Evolutionary conservation across 2,797 vertebrate genomes (phyloP), one percentile per base, ranked within the genome.

Genomic region (Galago senegalensis): DNA sequence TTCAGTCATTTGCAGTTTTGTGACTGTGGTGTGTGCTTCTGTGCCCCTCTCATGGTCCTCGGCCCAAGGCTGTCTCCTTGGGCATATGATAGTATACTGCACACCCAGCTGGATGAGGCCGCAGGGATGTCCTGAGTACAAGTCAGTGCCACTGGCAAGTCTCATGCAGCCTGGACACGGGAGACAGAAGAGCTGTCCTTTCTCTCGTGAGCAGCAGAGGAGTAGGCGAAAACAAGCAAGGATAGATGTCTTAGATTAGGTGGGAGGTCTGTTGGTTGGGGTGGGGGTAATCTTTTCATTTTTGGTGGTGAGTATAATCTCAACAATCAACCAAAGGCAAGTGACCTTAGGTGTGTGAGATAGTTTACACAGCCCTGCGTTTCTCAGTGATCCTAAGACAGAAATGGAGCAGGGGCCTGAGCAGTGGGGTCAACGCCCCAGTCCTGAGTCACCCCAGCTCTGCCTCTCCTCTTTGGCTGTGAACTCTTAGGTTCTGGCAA

Each of bases 361-460:
- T 58, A 9, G n/a, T 56, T 72, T 90, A 53, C 72, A 27, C 23
- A 18, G 0, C 12, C 10, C 70, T 43, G 9, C 27, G 46, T 93
- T 77, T 77, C 40, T 49, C 43, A 60, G n/a, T 80, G 56, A 37
- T 18, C 70, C 5, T 60, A 49, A 17, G 29, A 60, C 29, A 72
- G 21, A 25, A 20, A 3, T 6, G 27, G 31, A 67, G 27, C 56
- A 2, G 56, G 12, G 12, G 2, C 40, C 23, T 31, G 16, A 86
- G 56, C 25, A 7, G 2, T 1, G 14, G 31, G 18, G 5, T 3
- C 23, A 2, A 40, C 2, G 7, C 16, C 9, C 3, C 1, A 40
- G n/a, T 21, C 16, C 11, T n/a, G 12, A 5, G 37, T 80, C 56
- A 23, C 31, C 12, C 34, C 63, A 72, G 20, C 4, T 12, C 21